These are phyloP conservation scores for Yasuhikotakia modesta DNA, from an alignment of 2,797 vertebrate genomes.

Conservation along the genomic window DNA sequence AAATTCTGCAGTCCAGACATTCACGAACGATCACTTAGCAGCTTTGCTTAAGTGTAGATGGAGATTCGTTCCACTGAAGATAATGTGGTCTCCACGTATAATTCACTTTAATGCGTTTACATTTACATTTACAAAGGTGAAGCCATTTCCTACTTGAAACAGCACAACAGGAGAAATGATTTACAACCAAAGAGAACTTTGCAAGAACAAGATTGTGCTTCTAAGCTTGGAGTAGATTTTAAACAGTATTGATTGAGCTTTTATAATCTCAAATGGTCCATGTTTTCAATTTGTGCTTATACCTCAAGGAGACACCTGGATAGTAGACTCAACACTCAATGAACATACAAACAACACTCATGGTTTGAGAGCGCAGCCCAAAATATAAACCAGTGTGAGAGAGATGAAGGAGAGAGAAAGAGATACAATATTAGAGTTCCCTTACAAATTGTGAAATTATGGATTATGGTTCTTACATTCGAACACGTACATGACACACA, in stretches of 20 bases:
- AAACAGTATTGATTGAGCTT: not conserved
- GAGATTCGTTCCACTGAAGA: not conserved
- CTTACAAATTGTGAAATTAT: constrained; percentile 26
- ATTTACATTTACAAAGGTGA: constrained; percentile 16
- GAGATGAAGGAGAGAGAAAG: constrained; percentile 1
- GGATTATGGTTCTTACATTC: not conserved
- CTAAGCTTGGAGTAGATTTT: not conserved
- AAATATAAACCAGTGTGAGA: not conserved
- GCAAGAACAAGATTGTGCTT: not conserved
- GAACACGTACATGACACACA: not conserved
- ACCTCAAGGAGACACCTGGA: constrained; percentile 17
- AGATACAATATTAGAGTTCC: constrained; percentile 29
- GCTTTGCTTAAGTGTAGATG: constrained; percentile 42
- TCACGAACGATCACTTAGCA: constrained; percentile 19
- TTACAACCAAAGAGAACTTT: not conserved
- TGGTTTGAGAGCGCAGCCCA: constrained; percentile 14
- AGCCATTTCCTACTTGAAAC: not conserved
- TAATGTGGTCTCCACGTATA: constrained; percentile 4
- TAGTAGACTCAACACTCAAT: constrained; percentile 37
- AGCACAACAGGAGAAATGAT: constrained; percentile 1
- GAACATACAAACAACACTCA: constrained; percentile 36
- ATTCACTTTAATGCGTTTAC: constrained; percentile 8
- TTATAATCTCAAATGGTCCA: constrained; percentile 22
- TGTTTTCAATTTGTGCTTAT: constrained; percentile 41
- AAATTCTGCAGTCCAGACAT: constrained; percentile 51